Evolutionary conservation across 2,113 vertebrate genomes (phyloP), one percentile per base, ranked within the genome.

Genomic region (Ellobius talpinus): DNA sequence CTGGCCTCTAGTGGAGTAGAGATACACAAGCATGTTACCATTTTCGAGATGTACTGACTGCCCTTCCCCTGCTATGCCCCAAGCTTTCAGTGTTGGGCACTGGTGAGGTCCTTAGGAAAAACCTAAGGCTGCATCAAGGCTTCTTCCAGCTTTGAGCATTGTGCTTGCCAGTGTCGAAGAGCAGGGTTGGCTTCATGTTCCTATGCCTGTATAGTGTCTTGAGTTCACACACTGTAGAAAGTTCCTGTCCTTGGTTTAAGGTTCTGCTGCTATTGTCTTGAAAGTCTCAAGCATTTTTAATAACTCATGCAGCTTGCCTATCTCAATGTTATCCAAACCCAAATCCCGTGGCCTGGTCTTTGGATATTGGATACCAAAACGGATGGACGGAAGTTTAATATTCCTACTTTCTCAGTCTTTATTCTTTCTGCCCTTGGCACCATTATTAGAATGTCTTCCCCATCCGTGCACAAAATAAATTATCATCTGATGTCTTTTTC

Each of bases 251-350:
- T 45, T 74, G 68, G 33, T 42, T 90, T 88, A 45, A 21, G 16
- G 26, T n/a, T 85, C 55, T n/a, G 16, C 23, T 26, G 29, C 52
- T 16, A 8, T 76, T 50, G 16, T n/a, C 82, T 94, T 95, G 76
- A 94, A 78, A 94, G 73, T 73, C 23, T 45, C 81, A 66, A 63
- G 19, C 13, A 29, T 72, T n/a, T 66, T 95, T 93, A 79, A 36
- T 36, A 21, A 3, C 10, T 39, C 36, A 26, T 29, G 42, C 82
- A 45, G 8, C 61, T 52, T 89, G 24, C 42, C 74, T 66, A 4
- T 50, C 7, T 58, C 10, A 11, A 10, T n/a, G 50, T 72, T 79
- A n/a, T 76, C 45, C 3, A n/a, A 39, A 36, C 42, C 39, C n/a
- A 70, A 55, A 26, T 39, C 52, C 77, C 9, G 23, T 24, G 42